These are phyloP conservation scores for Tapirus indicus DNA, from an alignment of 2,797 vertebrate genomes.

Conservation along the genomic window DNA sequence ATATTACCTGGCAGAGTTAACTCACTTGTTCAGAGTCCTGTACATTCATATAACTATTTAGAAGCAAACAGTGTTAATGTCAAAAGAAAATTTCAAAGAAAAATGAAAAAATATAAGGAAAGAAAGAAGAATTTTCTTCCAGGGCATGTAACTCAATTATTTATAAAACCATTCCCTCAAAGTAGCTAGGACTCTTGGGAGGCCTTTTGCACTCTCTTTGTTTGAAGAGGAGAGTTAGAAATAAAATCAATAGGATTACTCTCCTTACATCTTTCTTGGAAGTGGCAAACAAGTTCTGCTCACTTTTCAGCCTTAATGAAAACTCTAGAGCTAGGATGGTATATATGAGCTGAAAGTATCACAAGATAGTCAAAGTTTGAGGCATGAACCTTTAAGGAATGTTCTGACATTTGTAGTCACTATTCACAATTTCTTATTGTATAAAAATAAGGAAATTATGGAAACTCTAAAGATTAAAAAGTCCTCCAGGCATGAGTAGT, in stretches of 20 bases:
- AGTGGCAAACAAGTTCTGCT: background rate
- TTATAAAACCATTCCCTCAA: constrained; percentile 16
- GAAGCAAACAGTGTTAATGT: background rate
- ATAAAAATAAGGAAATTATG: background rate
- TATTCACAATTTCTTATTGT: background rate
- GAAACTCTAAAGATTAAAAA: background rate
- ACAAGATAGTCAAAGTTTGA: background rate
- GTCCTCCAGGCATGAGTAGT: background rate
- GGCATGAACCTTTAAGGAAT: background rate
- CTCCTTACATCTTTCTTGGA: constrained; percentile 14
- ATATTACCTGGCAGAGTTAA: background rate
- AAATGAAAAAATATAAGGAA: background rate
- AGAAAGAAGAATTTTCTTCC: background rate
- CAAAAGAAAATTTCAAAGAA: constrained; percentile 12
- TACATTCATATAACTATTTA: background rate
- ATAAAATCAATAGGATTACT: constrained; percentile 36
- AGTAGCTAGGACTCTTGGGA: background rate
- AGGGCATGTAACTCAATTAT: constrained; percentile 29
- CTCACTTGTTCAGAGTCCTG: background rate
- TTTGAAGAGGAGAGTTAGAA: constrained; percentile 40
- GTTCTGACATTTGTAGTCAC: background rate
- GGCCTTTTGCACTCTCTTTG: background rate
- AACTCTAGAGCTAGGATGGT: background rate
- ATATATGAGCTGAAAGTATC: background rate
- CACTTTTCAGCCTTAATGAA: background rate